Evolutionary conservation across 2,888 invertebrate genomes (phyloP).

Genomic region (Oegoconia quadripuncta): DNA sequence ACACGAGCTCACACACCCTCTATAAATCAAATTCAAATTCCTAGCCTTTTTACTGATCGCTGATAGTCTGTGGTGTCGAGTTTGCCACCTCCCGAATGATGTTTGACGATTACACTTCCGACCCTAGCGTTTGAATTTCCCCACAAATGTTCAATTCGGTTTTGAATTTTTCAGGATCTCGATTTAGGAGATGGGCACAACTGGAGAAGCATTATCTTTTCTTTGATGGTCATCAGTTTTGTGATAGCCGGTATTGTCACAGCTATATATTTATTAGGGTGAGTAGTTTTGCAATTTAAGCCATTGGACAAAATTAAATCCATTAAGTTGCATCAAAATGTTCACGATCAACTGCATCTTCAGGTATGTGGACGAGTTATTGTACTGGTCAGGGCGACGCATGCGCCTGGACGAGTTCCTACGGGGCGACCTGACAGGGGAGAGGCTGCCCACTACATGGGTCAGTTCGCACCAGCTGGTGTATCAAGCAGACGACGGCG

Average conservation of each 20-base stretch:
- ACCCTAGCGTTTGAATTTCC: conserved; percentile 3
- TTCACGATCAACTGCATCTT: neutral
- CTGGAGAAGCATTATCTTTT: conserved; percentile 93
- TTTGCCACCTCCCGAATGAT: conserved; percentile 1
- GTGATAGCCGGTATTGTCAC: conserved; percentile 93
- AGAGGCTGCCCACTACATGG: conserved; percentile 89
- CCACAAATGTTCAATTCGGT: neutral
- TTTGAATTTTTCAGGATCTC: conserved; percentile 81
- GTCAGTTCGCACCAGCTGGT: conserved; percentile 90
- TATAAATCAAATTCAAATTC: conserved; percentile 39
- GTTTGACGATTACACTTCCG: conserved; percentile 7
- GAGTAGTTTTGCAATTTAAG: conserved; percentile 46
- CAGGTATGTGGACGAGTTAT: conserved; percentile 92
- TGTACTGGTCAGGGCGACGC: conserved; percentile 92
- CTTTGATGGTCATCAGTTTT: conserved; percentile 90
- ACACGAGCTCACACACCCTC: conserved; percentile 28
- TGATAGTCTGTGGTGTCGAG: conserved; percentile 9
- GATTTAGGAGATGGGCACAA: conserved; percentile 91
- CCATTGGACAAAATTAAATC: too few species aligned
- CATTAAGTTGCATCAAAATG: neutral
- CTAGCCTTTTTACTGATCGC: conserved; percentile 21
- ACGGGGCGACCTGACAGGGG: conserved; percentile 86
- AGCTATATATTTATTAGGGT: conserved; percentile 93
- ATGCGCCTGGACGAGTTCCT: conserved; percentile 92
- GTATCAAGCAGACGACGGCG: conserved; percentile 92